phyloP scores from a whole-genome alignment of 2,888 invertebrate species.

The Cordilura impudica region DNA sequence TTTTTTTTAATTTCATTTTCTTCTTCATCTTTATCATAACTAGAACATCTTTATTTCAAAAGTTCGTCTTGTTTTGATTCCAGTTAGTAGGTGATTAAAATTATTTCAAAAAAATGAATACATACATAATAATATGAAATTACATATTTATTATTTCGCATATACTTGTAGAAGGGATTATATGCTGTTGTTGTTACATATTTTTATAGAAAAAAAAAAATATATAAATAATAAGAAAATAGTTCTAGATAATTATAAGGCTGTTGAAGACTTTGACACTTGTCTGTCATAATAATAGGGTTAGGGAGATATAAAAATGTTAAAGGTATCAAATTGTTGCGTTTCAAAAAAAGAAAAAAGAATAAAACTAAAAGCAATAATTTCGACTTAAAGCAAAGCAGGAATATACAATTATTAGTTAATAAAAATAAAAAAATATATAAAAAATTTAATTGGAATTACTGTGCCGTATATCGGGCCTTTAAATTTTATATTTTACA shows the following conservation, averaged over 20 bases:
- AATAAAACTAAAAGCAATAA: too few species aligned
- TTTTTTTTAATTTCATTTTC: background rate
- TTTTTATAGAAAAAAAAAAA: too few species aligned
- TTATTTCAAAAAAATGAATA: background rate
- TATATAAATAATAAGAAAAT: background rate
- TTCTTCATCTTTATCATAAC: conserved; percentile 7
- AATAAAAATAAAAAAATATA: too few species aligned
- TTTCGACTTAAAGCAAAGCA: too few species aligned
- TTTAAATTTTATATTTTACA: too few species aligned
- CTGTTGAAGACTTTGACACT: background rate
- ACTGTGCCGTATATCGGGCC: too few species aligned
- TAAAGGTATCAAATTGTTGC: background rate
- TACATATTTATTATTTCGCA: too few species aligned
- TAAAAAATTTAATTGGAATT: too few species aligned
- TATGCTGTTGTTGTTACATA: too few species aligned
- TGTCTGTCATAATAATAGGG: background rate
- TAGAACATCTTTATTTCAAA: conserved; percentile 34
- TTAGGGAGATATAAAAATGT: background rate
- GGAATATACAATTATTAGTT: too few species aligned
- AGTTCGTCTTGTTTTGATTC: background rate
- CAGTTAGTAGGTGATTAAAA: background rate
- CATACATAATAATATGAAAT: background rate
- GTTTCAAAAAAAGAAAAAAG: too few species aligned
- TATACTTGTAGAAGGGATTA: background rate
- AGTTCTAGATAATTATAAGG: conserved; percentile 5